A percentile compares a stretch with the other conserved stretches of the same genome.
phyloP scores from a whole-genome alignment of 2,113 vertebrate species.

The Mus pahari region DNA sequence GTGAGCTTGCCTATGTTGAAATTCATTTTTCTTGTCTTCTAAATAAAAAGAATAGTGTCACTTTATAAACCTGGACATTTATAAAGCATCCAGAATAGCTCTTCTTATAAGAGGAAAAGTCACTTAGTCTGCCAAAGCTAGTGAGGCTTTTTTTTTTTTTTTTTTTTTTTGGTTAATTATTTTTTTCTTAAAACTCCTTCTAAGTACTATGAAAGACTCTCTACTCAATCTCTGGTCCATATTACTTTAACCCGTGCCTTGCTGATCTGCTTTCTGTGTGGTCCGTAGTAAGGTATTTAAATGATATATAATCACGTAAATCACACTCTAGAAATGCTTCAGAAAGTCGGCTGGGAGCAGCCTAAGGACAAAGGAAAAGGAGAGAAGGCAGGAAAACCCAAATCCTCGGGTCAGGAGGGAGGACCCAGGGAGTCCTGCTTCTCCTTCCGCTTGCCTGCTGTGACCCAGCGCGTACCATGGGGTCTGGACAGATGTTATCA shows the following conservation, averaged over 20 bases:
- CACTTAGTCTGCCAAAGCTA: conserved; percentile 25
- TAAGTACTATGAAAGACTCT: conserved; percentile 43
- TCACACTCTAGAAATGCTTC: conserved; percentile 57
- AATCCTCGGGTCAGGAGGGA: background rate
- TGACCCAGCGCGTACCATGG: background rate
- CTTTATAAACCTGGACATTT: background rate
- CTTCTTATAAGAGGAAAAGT: background rate
- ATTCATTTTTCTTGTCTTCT: background rate
- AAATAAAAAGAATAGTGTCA: background rate
- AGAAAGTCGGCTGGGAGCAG: background rate
- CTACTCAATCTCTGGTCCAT: conserved; percentile 5
- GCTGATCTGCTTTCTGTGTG: conserved; percentile 50
- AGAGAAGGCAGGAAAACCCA: conserved; percentile 28
- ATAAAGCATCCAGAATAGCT: background rate
- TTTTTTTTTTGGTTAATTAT: no score
- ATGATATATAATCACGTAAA: conserved; percentile 58
- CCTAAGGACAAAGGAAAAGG: background rate
- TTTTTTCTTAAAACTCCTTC: conserved; percentile 50
- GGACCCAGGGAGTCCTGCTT: background rate
- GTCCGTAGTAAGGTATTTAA: conserved; percentile 43
- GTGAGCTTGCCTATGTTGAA: background rate
- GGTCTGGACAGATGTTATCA: background rate
- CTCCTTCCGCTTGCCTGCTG: conserved; percentile 26
- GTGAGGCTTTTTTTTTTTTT: background rate
- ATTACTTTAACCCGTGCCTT: conserved; percentile 41